Evolutionary conservation across 2,888 invertebrate species (phyloP), one percentile per base, ranked within the genome.

Genomic region (Xanthorhoe spadicearia): DNA sequence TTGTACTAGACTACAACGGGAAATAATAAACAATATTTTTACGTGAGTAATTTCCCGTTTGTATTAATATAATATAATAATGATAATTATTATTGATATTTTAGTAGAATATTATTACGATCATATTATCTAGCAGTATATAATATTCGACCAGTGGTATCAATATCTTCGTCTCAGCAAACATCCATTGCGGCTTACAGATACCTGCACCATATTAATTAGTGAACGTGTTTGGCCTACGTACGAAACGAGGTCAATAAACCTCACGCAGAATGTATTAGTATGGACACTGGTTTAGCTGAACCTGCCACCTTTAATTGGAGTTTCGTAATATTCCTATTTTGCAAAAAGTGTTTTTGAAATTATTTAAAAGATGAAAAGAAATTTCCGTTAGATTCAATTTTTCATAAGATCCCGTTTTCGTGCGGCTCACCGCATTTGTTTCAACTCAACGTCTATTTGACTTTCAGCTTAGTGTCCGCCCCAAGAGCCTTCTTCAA

Each of bases 391-490:
- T 17, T 17, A 2, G 0, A 48, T 48, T 48, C 15, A 48, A 48
- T 48, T 15, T 48, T 49, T 70, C 77, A 75, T 74, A 77, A 80
- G 38, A 50, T 80, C 72, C 55, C 62, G 76, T 73, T 76, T 74
- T 69, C 68, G 56, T 74, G 63, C 72, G 61, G 73, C 69, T 72
- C 74, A 76, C 74, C 74, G 74, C 71, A 71, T 75, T 78, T 78
- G 77, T 81, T 80, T 76, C 74, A 74, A 71, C 64, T 57, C 57
- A 57, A 28, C 77, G 75, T 78, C 76, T 83, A 78, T 83, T 83
- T 83, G 82, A 84, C 82, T 83, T 80, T 78, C 70, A 78, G 80
- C 77, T 82, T 81, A 75, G 78, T 74, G 77, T 74, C 77, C 15
- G 78, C 76, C 76, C 72, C 70, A 62, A 71, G 73, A 76, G 72